Percentiles rank a stretch among this genome's conserved stretches.
These are phyloP conservation scores for Tetragonisca angustula DNA, from an alignment of 2,888 invertebrate genomes.

Conservation along the genomic window DNA sequence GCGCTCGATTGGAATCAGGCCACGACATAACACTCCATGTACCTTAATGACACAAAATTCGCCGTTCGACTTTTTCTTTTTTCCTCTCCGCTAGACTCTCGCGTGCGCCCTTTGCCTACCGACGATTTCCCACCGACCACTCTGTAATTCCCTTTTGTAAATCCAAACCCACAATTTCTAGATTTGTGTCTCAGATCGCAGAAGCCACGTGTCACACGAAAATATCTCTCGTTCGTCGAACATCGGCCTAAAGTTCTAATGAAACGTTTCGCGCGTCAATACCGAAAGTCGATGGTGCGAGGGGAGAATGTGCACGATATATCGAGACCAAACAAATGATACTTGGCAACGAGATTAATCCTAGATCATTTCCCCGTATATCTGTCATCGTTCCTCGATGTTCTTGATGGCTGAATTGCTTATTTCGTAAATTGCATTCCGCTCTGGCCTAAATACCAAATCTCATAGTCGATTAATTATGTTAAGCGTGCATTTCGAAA, in stretches of 20 bases:
- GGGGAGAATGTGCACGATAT: neutral
- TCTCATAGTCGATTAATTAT: neutral
- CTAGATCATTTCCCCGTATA: constrained; percentile 26
- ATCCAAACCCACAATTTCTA: constrained; percentile 14
- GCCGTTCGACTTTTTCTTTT: neutral
- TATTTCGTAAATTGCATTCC: constrained; percentile 13
- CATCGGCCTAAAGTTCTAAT: neutral
- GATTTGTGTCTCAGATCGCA: constrained; percentile 24
- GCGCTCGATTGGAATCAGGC: neutral
- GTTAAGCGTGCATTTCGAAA: neutral
- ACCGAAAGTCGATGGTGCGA: neutral
- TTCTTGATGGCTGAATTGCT: constrained; percentile 7
- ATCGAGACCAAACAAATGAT: constrained; percentile 7
- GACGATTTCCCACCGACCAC: neutral
- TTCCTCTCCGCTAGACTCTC: neutral
- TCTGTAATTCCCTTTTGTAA: neutral
- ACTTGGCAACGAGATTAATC: constrained; percentile 10
- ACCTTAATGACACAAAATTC: neutral
- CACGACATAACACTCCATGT: neutral
- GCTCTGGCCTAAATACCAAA: neutral
- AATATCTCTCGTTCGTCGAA: neutral
- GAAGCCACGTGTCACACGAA: neutral
- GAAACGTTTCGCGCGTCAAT: neutral
- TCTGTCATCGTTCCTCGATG: neutral
- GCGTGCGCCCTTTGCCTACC: neutral